A percentile compares a stretch with the other conserved stretches of the same genome.
These are phyloP conservation scores for Neuroscelio doddi DNA, from an alignment of 2,888 invertebrate species.

Conservation along the genomic window DNA sequence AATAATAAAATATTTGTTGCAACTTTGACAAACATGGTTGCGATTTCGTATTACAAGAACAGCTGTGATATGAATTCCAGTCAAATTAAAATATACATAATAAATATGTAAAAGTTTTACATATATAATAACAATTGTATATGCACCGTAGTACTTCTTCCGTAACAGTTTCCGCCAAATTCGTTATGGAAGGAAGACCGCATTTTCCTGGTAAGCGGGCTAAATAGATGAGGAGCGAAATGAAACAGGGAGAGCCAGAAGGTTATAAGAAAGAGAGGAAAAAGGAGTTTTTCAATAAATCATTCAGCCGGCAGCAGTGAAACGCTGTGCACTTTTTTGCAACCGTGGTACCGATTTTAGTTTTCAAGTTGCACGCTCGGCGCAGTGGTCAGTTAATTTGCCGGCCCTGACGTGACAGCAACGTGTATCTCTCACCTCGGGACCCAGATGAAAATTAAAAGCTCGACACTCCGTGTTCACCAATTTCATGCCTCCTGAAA, in stretches of 20 bases:
- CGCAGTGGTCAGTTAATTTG: constrained; percentile 43
- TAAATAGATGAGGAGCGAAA: constrained; percentile 7
- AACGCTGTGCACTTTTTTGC: constrained; percentile 30
- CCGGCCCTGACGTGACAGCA: constrained; percentile 20
- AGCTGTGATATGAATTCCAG: too few species aligned
- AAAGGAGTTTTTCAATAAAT: constrained; percentile 38
- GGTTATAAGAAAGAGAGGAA: not conserved
- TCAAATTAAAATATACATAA: too few species aligned
- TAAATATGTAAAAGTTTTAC: too few species aligned
- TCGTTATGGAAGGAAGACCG: constrained; percentile 40
- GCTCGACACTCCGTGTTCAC: constrained; percentile 36
- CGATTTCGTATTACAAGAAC: too few species aligned
- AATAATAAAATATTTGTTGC: too few species aligned
- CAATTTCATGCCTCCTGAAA: constrained; percentile 48
- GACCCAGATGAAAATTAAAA: constrained; percentile 37
- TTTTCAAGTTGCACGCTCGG: constrained; percentile 33
- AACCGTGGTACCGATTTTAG: constrained; percentile 38
- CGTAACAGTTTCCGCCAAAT: constrained; percentile 42
- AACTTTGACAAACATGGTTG: too few species aligned
- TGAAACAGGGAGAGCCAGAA: constrained; percentile 4
- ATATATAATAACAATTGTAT: not conserved
- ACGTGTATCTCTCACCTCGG: constrained; percentile 29
- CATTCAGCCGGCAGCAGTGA: constrained; percentile 34
- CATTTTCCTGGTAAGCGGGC: constrained; percentile 31
- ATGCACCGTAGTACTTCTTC: too few species aligned